Conservation (phyloP, 2,888 invertebrate genomes). For the Agrilus mali region DNA sequence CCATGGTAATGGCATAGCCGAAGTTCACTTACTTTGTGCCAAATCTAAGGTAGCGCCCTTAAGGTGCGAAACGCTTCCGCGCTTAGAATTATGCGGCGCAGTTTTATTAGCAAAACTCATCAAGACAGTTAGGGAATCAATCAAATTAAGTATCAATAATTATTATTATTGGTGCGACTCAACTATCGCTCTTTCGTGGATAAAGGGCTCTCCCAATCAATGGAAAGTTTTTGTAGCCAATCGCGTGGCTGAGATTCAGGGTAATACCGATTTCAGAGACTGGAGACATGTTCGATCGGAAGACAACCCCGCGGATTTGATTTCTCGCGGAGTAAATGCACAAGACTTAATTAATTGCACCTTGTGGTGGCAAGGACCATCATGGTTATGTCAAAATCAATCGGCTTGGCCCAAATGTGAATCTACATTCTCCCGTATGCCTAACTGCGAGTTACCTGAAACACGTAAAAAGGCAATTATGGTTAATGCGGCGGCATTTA, state of each 20-base stretch:
- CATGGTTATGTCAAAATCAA: no score
- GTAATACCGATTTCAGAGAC: constrained; percentile 7
- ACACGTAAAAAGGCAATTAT: no score
- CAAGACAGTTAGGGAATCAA: constrained; percentile 4
- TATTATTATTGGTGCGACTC: constrained; percentile 11
- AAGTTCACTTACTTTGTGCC: constrained; percentile 5
- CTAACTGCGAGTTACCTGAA: background rate
- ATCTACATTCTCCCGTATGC: background rate
- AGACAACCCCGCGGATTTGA: constrained; percentile 20
- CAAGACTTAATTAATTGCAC: constrained; percentile 1
- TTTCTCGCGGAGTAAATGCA: constrained; percentile 17
- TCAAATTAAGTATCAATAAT: constrained; percentile 2
- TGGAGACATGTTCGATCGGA: constrained; percentile 18
- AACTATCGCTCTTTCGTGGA: constrained; percentile 6
- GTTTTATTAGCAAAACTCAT: constrained; percentile 14
- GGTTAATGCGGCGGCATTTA: background rate
- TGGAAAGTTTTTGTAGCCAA: constrained; percentile 16
- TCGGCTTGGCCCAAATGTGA: no score
- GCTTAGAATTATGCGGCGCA: constrained; percentile 19
- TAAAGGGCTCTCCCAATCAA: constrained; percentile 2
- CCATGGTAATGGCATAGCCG: background rate
- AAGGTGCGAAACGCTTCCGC: constrained; percentile 14
- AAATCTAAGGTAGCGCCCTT: constrained; percentile 10
- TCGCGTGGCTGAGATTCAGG: constrained; percentile 18
- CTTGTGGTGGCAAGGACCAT: constrained; percentile 10